Evolutionary conservation across 2,113 vertebrate species (phyloP).

Genomic region (Trogon surrucura): DNA sequence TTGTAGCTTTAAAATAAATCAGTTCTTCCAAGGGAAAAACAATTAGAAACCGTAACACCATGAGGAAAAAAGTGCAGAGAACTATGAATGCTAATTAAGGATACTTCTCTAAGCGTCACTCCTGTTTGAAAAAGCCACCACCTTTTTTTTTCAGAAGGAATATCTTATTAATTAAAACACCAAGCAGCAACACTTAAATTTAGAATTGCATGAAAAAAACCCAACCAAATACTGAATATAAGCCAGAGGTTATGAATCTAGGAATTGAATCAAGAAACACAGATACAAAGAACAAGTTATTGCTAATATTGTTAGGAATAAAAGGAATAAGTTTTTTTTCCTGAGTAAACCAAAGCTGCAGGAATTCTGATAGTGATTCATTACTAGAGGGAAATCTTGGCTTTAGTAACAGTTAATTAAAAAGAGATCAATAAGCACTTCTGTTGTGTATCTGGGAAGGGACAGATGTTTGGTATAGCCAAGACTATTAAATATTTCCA

Average conservation of each 20-base stretch:
- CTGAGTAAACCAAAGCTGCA: not conserved
- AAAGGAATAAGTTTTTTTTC: not conserved
- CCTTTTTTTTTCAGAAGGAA: not conserved
- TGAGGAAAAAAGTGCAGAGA: not conserved
- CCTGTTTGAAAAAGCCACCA: not conserved
- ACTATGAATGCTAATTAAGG: not conserved
- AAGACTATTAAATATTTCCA: conserved; percentile 29
- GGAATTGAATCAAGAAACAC: not conserved
- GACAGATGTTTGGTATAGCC: conserved; percentile 9
- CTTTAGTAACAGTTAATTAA: conserved; percentile 16
- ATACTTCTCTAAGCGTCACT: not conserved
- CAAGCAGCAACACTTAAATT: not conserved
- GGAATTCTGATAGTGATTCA: not conserved
- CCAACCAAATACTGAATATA: not conserved
- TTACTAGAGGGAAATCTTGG: not conserved
- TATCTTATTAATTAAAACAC: not conserved
- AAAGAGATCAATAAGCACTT: conserved; percentile 38
- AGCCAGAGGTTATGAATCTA: not conserved
- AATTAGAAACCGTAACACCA: not conserved
- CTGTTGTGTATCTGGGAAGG: conserved; percentile 1
- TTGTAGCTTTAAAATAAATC: not conserved
- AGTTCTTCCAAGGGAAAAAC: not conserved
- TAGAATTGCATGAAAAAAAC: not conserved
- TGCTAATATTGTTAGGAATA: not conserved
- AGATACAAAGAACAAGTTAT: not conserved